Evolutionary conservation across 2,797 vertebrate species (phyloP).

Genomic region (Hemitrygon akajei): DNA sequence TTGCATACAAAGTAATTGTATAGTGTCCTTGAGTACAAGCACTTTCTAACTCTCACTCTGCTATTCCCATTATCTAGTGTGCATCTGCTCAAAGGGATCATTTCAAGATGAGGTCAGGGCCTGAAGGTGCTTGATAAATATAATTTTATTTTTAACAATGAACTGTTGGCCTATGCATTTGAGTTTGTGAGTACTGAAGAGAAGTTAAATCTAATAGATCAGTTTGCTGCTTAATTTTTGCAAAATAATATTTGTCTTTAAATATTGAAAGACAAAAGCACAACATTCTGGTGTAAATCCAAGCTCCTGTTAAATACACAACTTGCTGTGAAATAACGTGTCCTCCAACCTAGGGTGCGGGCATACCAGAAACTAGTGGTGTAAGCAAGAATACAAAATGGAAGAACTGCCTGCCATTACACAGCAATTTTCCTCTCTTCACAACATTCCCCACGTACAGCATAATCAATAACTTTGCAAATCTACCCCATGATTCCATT

Average conservation of each 20-base stretch:
- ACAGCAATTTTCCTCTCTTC: neutral
- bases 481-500: neutral
- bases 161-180: neutral
- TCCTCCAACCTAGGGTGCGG: neutral
- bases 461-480: neutral
- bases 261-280: neutral
- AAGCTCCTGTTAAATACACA: neutral
- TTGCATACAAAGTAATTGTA: neutral
- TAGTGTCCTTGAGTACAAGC: constrained; percentile 17
- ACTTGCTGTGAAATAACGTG: neutral
- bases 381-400: neutral
- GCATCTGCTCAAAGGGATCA: neutral
- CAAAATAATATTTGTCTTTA: neutral
- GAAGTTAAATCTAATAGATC: neutral
- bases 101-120: neutral
- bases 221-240: neutral
- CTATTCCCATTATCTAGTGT: neutral
- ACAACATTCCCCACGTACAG: neutral
- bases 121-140: neutral
- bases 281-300: neutral
- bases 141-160: neutral
- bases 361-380: neutral
- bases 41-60: neutral
- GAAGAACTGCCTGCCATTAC: neutral
- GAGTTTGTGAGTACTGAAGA: neutral